These are phyloP conservation scores for Megastigmus dorsalis DNA, from an alignment of 2,888 invertebrate species.

Conservation along the genomic window DNA sequence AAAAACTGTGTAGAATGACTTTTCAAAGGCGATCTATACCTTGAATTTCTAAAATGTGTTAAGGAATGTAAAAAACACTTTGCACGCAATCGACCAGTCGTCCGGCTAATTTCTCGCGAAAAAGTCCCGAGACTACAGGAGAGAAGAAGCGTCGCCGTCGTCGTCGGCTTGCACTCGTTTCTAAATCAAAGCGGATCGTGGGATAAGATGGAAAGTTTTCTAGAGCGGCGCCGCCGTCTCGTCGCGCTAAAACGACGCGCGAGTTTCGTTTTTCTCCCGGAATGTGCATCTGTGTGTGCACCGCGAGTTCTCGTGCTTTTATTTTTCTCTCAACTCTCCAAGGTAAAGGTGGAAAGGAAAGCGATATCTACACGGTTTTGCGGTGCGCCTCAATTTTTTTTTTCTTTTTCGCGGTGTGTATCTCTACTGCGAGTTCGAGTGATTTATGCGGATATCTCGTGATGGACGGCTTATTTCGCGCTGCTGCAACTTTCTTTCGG, in stretches of 20 bases:
- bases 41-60: not conserved
- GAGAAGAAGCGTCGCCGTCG: not conserved
- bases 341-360: not conserved
- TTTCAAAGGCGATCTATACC: not conserved
- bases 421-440: too few species aligned
- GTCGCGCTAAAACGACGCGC: not conserved
- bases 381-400: not conserved
- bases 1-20: too few species aligned
- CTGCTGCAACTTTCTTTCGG: not conserved
- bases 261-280: not conserved
- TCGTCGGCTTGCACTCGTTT: too few species aligned
- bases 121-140: not conserved
- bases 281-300: constrained; percentile 3
- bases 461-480: not conserved
- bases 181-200: constrained; percentile 11
- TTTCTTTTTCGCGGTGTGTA: too few species aligned
- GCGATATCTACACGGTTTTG: not conserved
- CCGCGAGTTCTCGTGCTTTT: not conserved
- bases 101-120: not conserved
- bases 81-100: not conserved
- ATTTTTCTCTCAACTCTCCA: too few species aligned
- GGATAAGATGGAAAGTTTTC: constrained; percentile 34
- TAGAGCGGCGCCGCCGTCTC: not conserved
- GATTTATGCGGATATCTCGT: not conserved
- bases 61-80: too few species aligned